Evolutionary conservation across 2,113 vertebrate species (phyloP).

Genomic region (Dinomys branickii): DNA sequence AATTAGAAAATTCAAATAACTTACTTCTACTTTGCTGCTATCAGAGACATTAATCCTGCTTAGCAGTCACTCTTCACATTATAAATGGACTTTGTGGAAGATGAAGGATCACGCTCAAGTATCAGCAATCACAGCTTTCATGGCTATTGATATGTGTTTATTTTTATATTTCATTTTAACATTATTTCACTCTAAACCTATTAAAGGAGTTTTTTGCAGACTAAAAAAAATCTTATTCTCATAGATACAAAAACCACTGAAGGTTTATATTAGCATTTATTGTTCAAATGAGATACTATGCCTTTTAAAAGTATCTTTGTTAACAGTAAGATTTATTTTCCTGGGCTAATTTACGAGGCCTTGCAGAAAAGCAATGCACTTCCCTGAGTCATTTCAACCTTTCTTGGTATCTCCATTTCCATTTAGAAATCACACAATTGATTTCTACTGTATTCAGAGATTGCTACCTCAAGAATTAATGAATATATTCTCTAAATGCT

Average conservation of each 20-base stretch:
- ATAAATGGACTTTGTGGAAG: neutral
- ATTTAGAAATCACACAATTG: conserved; percentile 1
- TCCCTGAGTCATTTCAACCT: conserved; percentile 51
- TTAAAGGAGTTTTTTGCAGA: neutral
- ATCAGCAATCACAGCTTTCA: neutral
- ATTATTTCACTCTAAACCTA: neutral
- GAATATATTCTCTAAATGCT: conserved; percentile 1
- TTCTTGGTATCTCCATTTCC: conserved; percentile 11
- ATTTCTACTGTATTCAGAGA: conserved; percentile 49
- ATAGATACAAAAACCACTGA: neutral
- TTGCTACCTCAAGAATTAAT: conserved; percentile 31
- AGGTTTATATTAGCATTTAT: conserved; percentile 19
- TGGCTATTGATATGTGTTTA: neutral
- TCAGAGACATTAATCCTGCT: neutral
- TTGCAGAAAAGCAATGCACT: neutral
- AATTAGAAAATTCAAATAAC: neutral
- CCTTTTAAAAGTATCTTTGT: conserved; percentile 17
- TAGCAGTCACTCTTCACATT: rapidly evolving
- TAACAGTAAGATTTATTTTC: neutral
- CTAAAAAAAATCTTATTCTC: conserved; percentile 11
- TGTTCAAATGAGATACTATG: neutral
- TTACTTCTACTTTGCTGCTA: neutral
- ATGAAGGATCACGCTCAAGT: neutral
- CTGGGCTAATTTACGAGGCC: neutral
- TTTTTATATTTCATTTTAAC: conserved; percentile 22